Conservation (phyloP, 2,888 invertebrate genomes). For the Scaptomyza caliginosa region DNA sequence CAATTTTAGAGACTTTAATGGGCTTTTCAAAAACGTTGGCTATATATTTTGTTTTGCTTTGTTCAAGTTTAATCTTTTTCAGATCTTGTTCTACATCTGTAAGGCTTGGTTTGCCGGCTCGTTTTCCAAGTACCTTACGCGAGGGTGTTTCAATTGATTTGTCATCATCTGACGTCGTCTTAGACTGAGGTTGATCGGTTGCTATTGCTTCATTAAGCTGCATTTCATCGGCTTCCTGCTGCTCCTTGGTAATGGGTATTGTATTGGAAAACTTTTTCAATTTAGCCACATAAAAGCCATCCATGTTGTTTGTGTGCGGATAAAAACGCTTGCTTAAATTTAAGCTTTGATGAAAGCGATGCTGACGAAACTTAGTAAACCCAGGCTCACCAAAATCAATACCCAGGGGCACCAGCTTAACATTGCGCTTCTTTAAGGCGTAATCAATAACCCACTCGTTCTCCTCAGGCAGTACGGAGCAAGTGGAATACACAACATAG, state of each 20-base stretch:
- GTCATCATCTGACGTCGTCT: slow-evolving; percentile 27
- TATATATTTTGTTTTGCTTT: slow-evolving; percentile 81
- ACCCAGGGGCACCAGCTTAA: slow-evolving; percentile 96
- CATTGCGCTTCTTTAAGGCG: slow-evolving; percentile 95
- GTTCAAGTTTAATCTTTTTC: slow-evolving; percentile 81
- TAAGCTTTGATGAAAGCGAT: slow-evolving; percentile 95
- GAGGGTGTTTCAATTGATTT: slow-evolving; percentile 43
- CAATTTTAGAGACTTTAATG: slow-evolving; percentile 70
- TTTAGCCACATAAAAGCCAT: slow-evolving; percentile 99
- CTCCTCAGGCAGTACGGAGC: slow-evolving; percentile 98
- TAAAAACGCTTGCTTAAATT: slow-evolving; percentile 96
- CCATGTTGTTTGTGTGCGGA: slow-evolving; percentile 99
- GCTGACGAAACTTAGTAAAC: slow-evolving; percentile 93
- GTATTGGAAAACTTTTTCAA: slow-evolving; percentile 97
- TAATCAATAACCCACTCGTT: slow-evolving; percentile 99
- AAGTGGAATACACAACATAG: slow-evolving; percentile 98
- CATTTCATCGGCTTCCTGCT: slow-evolving; percentile 83
- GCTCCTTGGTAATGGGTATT: slow-evolving; percentile 85
- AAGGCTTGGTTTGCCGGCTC: slow-evolving; percentile 81
- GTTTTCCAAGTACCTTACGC: slow-evolving; percentile 69
- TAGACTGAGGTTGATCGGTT: slow-evolving; percentile 49
- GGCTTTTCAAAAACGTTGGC: slow-evolving; percentile 83
- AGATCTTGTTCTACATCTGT: slow-evolving; percentile 76
- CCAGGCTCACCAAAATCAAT: slow-evolving; percentile 98
- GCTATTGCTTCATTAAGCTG: slow-evolving; percentile 77